Conservation (phyloP, 2,113 vertebrate species). For the Columba janthina region DNA sequence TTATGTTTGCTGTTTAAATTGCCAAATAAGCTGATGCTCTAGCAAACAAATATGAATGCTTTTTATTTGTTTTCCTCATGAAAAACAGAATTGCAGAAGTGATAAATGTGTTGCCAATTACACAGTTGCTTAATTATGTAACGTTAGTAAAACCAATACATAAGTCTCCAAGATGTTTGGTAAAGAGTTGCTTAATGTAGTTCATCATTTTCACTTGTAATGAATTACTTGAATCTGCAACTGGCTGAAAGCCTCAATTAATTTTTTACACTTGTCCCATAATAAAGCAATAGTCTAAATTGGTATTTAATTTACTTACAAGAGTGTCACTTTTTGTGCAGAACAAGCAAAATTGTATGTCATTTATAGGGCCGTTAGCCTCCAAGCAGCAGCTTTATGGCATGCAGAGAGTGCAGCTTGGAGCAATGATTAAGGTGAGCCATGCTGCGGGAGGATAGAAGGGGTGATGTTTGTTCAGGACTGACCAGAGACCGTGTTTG, state of each 20-base stretch:
- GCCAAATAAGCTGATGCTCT: not conserved
- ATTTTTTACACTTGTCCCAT: conserved; percentile 57
- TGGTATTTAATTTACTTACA: conserved; percentile 58
- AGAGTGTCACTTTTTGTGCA: conserved; percentile 42
- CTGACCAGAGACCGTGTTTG: rapidly evolving
- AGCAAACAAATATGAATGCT: conserved; percentile 41
- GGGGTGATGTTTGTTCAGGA: not conserved
- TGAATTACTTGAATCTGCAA: conserved; percentile 54
- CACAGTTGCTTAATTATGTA: conserved; percentile 71
- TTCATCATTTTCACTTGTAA: conserved; percentile 62
- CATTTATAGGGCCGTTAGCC: not conserved
- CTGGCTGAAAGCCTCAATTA: conserved; percentile 57
- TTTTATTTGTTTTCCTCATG: conserved; percentile 34
- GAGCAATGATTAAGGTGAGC: not conserved
- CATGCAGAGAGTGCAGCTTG: not conserved
- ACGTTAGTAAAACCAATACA: conserved; percentile 58
- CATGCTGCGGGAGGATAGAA: not conserved
- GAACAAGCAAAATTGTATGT: conserved; percentile 6
- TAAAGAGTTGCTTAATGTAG: conserved; percentile 16
- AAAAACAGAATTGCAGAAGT: conserved; percentile 48
- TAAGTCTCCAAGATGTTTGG: conserved; percentile 58
- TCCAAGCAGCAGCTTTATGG: not conserved
- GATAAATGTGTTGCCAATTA: conserved; percentile 71
- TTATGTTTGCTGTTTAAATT: not conserved
- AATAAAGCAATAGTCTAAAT: conserved; percentile 59